phyloP scores from a whole-genome alignment of 2,797 vertebrate species.

The Nasua narica region DNA sequence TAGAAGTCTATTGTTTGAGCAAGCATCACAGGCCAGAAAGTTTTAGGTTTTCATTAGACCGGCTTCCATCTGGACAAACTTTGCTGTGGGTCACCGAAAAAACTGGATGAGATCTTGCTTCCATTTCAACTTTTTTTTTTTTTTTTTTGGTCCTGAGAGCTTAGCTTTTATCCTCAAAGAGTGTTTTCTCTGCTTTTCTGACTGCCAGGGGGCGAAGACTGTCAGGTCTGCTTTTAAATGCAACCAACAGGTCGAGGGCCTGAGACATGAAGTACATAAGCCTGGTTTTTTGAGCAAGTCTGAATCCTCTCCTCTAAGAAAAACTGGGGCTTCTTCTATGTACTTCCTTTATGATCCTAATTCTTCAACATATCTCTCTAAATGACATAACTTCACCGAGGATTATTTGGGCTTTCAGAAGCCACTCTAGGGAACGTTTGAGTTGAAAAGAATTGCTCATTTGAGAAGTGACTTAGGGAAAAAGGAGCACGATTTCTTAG shows the following conservation, averaged over 20 bases:
- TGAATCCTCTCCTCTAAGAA: neutral
- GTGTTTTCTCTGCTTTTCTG: neutral
- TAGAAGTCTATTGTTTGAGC: neutral
- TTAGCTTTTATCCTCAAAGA: neutral
- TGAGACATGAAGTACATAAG: neutral
- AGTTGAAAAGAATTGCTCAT: neutral
- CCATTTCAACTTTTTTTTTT: neutral
- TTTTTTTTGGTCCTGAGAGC: neutral
- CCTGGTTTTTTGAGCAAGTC: neutral
- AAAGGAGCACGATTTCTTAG: neutral
- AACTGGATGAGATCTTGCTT: neutral
- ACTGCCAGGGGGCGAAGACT: neutral
- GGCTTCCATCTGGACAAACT: neutral
- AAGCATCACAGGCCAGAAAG: neutral
- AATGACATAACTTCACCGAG: neutral
- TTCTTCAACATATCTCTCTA: neutral
- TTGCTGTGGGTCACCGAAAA: neutral
- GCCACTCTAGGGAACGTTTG: neutral
- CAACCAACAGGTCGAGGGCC: neutral
- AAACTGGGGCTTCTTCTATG: neutral
- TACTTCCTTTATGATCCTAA: neutral
- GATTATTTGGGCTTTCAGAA: neutral
- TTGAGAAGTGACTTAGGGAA: neutral
- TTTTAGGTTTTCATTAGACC: neutral
- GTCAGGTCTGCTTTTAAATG: neutral